These are phyloP conservation scores for Aulostomus chinensis DNA, from an alignment of 2,797 vertebrate genomes.

Conservation along the genomic window DNA sequence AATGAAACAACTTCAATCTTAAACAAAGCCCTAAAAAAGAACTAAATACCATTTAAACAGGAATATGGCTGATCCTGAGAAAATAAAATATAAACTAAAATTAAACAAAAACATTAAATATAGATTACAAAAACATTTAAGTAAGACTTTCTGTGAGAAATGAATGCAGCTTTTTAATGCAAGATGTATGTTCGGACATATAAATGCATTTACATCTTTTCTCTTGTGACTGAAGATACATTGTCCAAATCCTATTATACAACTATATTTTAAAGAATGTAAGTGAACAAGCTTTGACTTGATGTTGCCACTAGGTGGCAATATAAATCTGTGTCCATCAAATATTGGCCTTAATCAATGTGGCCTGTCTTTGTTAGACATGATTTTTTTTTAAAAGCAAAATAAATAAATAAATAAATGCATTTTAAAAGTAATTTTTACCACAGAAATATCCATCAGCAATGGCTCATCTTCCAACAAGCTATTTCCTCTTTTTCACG, in stretches of 20 bases:
- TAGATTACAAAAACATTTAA: background rate
- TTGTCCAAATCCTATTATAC: too few relatives aligned
- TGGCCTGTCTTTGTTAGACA: background rate
- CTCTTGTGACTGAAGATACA: too few relatives aligned
- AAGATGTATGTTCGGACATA: too few relatives aligned
- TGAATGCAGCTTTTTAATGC: too few relatives aligned
- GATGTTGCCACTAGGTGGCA: constrained; percentile 58
- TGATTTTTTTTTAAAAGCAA: background rate
- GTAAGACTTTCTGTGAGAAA: background rate
- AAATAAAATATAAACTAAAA: too few relatives aligned
- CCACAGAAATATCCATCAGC: constrained; percentile 1
- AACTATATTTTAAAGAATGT: too few relatives aligned
- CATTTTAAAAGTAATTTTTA: background rate
- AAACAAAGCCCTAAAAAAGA: too few relatives aligned
- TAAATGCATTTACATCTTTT: too few relatives aligned
- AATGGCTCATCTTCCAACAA: constrained; percentile 1
- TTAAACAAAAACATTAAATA: background rate
- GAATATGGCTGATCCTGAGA: too few relatives aligned
- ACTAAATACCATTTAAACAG: too few relatives aligned
- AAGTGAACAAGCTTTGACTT: background rate
- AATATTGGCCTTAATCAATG: background rate
- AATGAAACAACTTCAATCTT: too few relatives aligned
- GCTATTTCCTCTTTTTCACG: constrained; percentile 47
- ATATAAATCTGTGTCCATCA: constrained; percentile 2
- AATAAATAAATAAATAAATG: too few relatives aligned